phyloP scores from a whole-genome alignment of 1,140 invertebrate species.

The Aphaenogaster ashmeadi region DNA sequence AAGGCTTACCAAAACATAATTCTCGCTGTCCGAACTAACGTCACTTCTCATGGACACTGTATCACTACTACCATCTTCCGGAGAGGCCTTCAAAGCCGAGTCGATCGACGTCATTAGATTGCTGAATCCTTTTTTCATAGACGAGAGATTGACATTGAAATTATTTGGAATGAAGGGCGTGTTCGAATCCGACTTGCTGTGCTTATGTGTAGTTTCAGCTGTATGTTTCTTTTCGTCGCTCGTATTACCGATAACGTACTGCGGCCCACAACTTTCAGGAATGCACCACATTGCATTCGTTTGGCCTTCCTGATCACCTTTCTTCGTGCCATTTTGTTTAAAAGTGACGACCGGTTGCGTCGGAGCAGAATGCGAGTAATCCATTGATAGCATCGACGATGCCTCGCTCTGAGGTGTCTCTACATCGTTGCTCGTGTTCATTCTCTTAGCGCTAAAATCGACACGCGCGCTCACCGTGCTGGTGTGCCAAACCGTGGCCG shows the following conservation, averaged over 20 bases:
- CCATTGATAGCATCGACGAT: conserved; percentile 83
- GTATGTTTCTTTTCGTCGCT: conserved; percentile 63
- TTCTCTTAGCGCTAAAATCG: conserved; percentile 81
- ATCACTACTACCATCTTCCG: conserved; percentile 91
- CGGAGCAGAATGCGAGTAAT: conserved; percentile 72
- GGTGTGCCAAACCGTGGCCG: conserved; percentile 73
- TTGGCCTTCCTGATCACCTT: conserved; percentile 69
- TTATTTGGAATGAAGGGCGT: conserved; percentile 85
- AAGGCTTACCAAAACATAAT: conserved; percentile 90
- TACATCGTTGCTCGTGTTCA: conserved; percentile 84
- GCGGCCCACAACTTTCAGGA: conserved; percentile 8
- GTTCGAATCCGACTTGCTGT: conserved; percentile 73
- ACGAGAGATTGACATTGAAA: conserved; percentile 89
- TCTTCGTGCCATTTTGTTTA: conserved; percentile 83
- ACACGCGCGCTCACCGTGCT: conserved; percentile 75
- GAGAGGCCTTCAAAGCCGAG: conserved; percentile 91
- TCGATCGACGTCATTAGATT: conserved; percentile 94
- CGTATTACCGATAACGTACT: neutral
- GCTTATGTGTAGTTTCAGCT: conserved; percentile 63
- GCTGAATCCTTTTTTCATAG: conserved; percentile 93
- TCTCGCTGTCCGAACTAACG: conserved; percentile 93
- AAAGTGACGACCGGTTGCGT: conserved; percentile 82
- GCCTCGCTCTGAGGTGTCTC: conserved; percentile 84
- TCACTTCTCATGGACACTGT: conserved; percentile 91
- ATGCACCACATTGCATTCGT: conserved; percentile 17